Conservation (phyloP, 2,888 invertebrate genomes). For the Napeogenes sylphis region DNA sequence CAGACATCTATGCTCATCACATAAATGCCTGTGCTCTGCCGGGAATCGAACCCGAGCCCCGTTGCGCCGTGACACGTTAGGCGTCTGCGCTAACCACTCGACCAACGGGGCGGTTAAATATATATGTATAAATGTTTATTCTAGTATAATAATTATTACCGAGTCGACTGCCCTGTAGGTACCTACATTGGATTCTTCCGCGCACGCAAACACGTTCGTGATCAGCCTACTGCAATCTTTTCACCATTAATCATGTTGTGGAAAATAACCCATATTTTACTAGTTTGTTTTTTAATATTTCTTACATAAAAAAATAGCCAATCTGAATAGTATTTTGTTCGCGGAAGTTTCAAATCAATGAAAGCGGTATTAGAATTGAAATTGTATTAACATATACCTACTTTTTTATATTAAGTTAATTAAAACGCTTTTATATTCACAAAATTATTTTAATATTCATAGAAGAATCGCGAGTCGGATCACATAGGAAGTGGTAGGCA, state of each 20-base stretch:
- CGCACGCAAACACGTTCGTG: slow-evolving; percentile 4
- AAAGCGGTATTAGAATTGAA: too few species aligned
- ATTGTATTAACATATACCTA: too few species aligned
- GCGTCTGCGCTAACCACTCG: too few species aligned
- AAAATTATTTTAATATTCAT: slow-evolving; percentile 64
- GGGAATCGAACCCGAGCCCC: too few species aligned
- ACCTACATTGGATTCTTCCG: neutral
- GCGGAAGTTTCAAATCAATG: too few species aligned
- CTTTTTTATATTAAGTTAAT: too few species aligned
- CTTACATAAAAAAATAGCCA: neutral
- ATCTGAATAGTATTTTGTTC: neutral
- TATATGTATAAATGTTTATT: too few species aligned
- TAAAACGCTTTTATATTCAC: slow-evolving; percentile 36
- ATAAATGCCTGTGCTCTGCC: too few species aligned
- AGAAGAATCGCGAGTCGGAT: slow-evolving; percentile 60
- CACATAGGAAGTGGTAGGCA: slow-evolving; percentile 72
- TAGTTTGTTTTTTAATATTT: neutral
- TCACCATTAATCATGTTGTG: slow-evolving; percentile 3
- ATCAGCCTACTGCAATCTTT: slow-evolving; percentile 4
- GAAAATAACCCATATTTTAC: slow-evolving; percentile 2
- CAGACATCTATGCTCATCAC: too few species aligned
- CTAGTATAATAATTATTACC: too few species aligned
- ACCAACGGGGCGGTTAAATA: too few species aligned
- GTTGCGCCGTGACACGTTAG: too few species aligned
- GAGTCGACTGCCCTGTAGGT: neutral